These are phyloP conservation scores for Netelia fuscicornis DNA, from an alignment of 2,888 invertebrate genomes.

Conservation along the genomic window DNA sequence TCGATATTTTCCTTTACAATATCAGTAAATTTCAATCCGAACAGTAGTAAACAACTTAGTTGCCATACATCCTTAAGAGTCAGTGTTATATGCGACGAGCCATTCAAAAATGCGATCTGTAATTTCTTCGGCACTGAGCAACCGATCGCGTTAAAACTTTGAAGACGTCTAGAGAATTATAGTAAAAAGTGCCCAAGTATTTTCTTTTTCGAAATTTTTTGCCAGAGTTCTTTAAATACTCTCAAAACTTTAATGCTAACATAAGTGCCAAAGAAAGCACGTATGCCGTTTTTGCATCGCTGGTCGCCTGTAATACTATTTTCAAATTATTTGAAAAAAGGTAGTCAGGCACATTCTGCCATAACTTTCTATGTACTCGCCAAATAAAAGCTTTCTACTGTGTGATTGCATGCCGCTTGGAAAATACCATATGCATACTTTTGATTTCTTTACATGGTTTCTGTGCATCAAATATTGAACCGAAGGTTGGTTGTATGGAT, in stretches of 20 bases:
- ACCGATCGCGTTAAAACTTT: too few species aligned
- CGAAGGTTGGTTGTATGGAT: conserved; percentile 18
- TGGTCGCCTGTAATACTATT: not conserved
- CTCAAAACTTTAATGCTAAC: too few species aligned
- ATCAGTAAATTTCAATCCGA: conserved; percentile 17
- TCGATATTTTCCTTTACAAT: conserved; percentile 23
- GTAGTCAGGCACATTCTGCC: not conserved
- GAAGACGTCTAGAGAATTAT: too few species aligned
- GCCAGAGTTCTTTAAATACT: too few species aligned
- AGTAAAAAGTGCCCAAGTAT: too few species aligned
- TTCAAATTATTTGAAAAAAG: too few species aligned
- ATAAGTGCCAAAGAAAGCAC: too few species aligned
- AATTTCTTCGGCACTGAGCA: too few species aligned
- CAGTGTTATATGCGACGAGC: not conserved
- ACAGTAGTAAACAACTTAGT: conserved; percentile 22
- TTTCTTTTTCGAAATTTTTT: too few species aligned
- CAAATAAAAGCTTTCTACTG: not conserved
- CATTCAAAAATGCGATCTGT: too few species aligned
- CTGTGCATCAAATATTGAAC: conserved; percentile 1
- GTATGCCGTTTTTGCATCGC: too few species aligned
- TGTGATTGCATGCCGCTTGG: conserved; percentile 25
- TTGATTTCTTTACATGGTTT: conserved; percentile 7
- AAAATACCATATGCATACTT: conserved; percentile 23
- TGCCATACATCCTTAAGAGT: not conserved
- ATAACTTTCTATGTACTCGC: not conserved